Conservation (phyloP, 2,797 vertebrate genomes). For the Crocidura indochinensis region DNA sequence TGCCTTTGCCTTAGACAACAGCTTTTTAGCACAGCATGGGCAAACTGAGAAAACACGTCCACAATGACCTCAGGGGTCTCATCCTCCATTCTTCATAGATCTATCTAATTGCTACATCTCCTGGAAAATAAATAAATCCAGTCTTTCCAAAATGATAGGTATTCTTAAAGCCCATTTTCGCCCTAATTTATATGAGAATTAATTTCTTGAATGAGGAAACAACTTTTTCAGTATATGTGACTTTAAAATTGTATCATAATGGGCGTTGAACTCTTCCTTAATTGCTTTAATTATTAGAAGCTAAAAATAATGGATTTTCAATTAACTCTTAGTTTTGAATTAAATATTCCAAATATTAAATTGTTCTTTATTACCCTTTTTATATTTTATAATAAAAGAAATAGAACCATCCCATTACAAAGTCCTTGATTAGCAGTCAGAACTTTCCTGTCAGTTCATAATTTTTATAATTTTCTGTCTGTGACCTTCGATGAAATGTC, state of each 20-base stretch:
- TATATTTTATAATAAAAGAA: slow-evolving; percentile 64
- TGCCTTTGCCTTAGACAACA: slow-evolving; percentile 91
- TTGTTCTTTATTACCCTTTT: slow-evolving; percentile 75
- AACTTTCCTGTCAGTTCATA: slow-evolving; percentile 38
- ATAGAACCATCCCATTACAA: slow-evolving; percentile 41
- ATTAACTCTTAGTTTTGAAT: slow-evolving; percentile 79
- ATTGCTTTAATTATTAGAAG: slow-evolving; percentile 69
- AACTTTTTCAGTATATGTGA: slow-evolving; percentile 32
- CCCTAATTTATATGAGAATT: slow-evolving; percentile 68
- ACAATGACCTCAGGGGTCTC: slow-evolving; percentile 88
- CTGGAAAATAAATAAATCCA: slow-evolving; percentile 86
- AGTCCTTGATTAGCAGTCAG: slow-evolving; percentile 31
- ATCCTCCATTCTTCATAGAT: slow-evolving; percentile 85
- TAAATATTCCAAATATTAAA: slow-evolving; percentile 81
- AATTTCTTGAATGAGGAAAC: slow-evolving; percentile 69
- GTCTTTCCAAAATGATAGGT: slow-evolving; percentile 72
- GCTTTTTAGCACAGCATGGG: slow-evolving; percentile 91
- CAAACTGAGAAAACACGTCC: slow-evolving; percentile 90
- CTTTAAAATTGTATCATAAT: slow-evolving; percentile 62
- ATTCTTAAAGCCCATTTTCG: slow-evolving; percentile 70
- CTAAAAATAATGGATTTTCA: slow-evolving; percentile 82
- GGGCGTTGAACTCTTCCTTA: slow-evolving; percentile 35
- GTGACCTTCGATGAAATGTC: slow-evolving; percentile 76
- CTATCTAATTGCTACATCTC: slow-evolving; percentile 88
- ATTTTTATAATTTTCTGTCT: slow-evolving; percentile 46